Percentiles rank a stretch among this genome's conserved stretches.
Evolutionary conservation across 2,113 vertebrate species (phyloP).

Genomic region (Rhinolophus sinicus): DNA sequence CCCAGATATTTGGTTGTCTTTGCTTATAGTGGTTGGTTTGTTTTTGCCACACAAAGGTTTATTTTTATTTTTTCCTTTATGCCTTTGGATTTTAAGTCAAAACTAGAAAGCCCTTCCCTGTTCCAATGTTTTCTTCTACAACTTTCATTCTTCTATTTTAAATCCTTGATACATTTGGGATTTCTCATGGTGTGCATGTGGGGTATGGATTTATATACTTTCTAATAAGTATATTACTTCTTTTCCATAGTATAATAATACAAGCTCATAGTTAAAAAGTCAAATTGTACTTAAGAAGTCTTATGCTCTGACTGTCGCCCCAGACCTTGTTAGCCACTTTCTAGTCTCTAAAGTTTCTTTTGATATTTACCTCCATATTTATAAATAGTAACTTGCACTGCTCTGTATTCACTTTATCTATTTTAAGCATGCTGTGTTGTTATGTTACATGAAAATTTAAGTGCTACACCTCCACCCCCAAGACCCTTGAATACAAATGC

Average conservation of each 20-base stretch:
- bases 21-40: neutral
- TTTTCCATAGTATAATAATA: neutral
- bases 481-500: neutral
- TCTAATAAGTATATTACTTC: neutral
- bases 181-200: neutral
- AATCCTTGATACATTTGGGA: neutral
- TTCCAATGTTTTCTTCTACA: neutral
- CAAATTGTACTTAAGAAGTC: neutral
- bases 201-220: neutral
- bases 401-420: neutral
- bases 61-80: neutral
- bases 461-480: neutral
- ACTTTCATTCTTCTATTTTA: neutral
- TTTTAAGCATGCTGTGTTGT: neutral
- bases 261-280: neutral
- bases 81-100: slow-evolving; percentile 18
- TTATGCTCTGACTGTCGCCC: neutral
- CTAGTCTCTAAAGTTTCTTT: neutral
- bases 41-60: neutral
- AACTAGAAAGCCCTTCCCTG: neutral
- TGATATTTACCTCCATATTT: neutral
- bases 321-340: neutral
- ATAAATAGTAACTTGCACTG: neutral
- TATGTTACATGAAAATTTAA: neutral
- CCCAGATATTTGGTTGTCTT: neutral